Conservation (phyloP, 2,113 vertebrate species). For the Cyanoderma ruficeps region DNA sequence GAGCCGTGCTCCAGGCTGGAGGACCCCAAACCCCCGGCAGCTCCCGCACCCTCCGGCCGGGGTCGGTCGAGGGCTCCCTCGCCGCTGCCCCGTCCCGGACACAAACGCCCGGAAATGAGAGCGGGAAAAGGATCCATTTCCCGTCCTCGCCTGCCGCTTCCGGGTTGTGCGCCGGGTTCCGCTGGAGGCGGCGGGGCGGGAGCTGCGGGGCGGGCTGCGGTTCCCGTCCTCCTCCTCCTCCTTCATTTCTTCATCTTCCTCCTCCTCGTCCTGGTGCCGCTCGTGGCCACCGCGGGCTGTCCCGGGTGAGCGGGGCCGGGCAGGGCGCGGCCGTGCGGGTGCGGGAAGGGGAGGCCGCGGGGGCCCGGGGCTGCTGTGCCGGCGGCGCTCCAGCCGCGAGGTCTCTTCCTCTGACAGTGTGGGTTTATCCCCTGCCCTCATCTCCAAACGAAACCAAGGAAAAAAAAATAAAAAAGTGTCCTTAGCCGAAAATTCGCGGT, state of each 20-base stretch:
- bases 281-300: not conserved
- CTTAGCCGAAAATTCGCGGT: not conserved
- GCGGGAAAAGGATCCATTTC: rapidly evolving
- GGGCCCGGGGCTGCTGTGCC: not conserved
- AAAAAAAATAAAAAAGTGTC: rapidly evolving
- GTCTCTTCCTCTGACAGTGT: rapidly evolving
- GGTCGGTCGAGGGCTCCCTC: rapidly evolving
- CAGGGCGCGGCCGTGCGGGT: not conserved
- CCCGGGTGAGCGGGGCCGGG: not conserved
- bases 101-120: not conserved
- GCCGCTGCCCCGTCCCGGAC: not conserved
- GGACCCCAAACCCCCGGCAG: not conserved
- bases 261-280: not conserved
- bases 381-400: not conserved
- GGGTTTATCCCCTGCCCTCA: rapidly evolving
- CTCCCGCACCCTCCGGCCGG: not conserved
- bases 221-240: no score
- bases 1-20: not conserved
- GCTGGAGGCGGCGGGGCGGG: rapidly evolving
- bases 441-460: no score
- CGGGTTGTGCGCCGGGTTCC: not conserved
- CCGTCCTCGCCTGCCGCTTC: not conserved
- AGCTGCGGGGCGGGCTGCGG: not conserved
- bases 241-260: not conserved
- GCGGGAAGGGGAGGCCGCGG: not conserved